phyloP scores from a whole-genome alignment of 2,797 vertebrate genomes.

The Cyclura pinguis region DNA sequence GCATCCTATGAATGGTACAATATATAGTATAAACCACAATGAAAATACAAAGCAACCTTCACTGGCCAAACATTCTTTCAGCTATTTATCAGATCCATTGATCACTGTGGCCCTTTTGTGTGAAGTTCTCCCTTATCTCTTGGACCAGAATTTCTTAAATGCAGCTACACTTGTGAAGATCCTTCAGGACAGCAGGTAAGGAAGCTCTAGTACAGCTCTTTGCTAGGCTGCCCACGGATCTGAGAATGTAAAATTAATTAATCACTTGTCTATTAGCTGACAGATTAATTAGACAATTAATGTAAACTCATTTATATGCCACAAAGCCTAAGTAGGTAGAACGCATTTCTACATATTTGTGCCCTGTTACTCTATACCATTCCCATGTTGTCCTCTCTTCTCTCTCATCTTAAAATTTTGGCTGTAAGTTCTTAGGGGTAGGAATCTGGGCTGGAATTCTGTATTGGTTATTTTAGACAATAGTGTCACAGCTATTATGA shows the following conservation, averaged over 20 bases:
- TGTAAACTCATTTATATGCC: background rate
- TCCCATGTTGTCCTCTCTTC: background rate
- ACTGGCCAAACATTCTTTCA: background rate
- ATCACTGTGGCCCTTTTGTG: background rate
- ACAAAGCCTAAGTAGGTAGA: background rate
- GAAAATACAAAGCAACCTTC: background rate
- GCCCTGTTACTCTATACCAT: too few relatives aligned
- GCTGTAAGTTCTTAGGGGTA: background rate
- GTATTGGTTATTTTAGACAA: too few relatives aligned
- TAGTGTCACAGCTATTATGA: too few relatives aligned
- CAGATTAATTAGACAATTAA: background rate
- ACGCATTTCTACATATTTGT: background rate
- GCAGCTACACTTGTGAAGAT: background rate
- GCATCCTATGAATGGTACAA: background rate
- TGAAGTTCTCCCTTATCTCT: too few relatives aligned
- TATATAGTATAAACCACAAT: background rate
- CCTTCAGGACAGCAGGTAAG: too few relatives aligned
- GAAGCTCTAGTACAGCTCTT: background rate
- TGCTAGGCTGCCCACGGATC: background rate
- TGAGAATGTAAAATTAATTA: background rate
- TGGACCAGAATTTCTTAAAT: background rate
- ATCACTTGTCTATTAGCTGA: background rate
- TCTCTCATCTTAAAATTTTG: background rate
- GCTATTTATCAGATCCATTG: background rate
- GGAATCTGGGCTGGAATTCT: background rate